Conservation (phyloP, 2,113 vertebrate genomes). For the Protobothrops mucrosquamatus region DNA sequence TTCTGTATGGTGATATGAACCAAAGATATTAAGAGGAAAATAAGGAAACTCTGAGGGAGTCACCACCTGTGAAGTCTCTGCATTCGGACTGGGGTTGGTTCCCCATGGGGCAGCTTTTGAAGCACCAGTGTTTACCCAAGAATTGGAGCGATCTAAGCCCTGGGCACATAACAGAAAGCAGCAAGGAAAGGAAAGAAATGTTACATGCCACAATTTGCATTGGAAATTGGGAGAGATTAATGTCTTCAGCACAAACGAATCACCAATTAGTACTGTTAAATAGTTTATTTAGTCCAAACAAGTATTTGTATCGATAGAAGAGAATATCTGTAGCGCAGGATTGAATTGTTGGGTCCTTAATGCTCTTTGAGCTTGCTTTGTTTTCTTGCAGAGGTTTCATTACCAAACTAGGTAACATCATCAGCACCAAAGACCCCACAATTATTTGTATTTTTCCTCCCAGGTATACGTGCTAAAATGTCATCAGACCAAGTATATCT, state of each 20-base stretch:
- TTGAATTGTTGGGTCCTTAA: background rate
- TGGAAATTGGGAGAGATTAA: constrained; percentile 61
- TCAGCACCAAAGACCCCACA: background rate
- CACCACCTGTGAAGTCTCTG: constrained; percentile 98
- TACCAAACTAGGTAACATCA: background rate
- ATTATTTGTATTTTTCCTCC: constrained; percentile 29
- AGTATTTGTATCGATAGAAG: constrained; percentile 23
- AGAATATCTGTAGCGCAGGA: background rate
- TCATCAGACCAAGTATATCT: background rate
- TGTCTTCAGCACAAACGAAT: constrained; percentile 60
- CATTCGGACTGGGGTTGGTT: constrained; percentile 95
- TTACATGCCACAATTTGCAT: constrained; percentile 72
- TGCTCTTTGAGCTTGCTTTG: background rate
- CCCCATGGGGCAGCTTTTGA: constrained; percentile 98
- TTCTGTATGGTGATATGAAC: constrained; percentile 66
- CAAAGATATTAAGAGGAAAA: constrained; percentile 52
- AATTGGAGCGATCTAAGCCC: constrained; percentile 99
- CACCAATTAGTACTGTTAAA: constrained; percentile 61
- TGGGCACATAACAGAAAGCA: constrained; percentile 82
- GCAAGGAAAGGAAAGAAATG: constrained; percentile 87
- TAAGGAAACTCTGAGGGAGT: constrained; percentile 72
- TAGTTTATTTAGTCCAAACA: constrained; percentile 43
- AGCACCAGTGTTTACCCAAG: constrained; percentile 99
- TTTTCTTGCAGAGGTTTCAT: background rate
- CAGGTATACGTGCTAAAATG: constrained; percentile 8